Conservation (phyloP, 2,113 vertebrate species). For the Candoia aspera region DNA sequence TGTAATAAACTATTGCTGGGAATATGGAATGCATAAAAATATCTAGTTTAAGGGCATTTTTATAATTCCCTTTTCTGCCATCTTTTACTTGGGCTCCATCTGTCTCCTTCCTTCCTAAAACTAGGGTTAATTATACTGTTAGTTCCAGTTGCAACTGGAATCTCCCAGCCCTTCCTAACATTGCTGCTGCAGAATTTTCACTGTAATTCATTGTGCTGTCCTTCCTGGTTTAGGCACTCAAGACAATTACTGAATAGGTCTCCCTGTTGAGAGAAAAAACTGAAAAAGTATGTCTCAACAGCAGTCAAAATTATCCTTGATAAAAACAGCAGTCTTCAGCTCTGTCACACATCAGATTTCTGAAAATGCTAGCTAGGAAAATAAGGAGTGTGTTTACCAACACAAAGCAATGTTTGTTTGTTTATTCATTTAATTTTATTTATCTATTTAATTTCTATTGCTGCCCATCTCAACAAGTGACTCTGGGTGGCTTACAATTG, state of each 20-base stretch:
- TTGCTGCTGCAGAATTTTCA: slow-evolving; percentile 30
- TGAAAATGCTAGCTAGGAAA: slow-evolving; percentile 35
- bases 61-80: slow-evolving; percentile 1
- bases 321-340: slow-evolving; percentile 36
- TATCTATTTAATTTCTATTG: too few species aligned
- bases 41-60: background rate
- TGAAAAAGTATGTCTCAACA: slow-evolving; percentile 47
- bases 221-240: slow-evolving; percentile 1
- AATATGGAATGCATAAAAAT: background rate
- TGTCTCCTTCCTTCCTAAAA: slow-evolving; percentile 1
- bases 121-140: slow-evolving; percentile 16
- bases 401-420: slow-evolving; percentile 16
- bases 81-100: background rate
- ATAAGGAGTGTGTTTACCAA: background rate
- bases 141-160: slow-evolving; percentile 19
- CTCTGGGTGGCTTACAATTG: too few species aligned
- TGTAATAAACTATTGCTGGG: slow-evolving; percentile 8
- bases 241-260: slow-evolving; percentile 39
- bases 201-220: slow-evolving; percentile 31
- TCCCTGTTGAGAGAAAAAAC: slow-evolving; percentile 36
- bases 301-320: slow-evolving; percentile 40
- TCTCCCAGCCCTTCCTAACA: background rate
- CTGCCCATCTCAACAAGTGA: too few species aligned
- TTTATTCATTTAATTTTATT: too few species aligned
- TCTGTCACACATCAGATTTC: slow-evolving; percentile 36